Base-by-base conservation (phyloP, 2,888 invertebrate species). In the Limenitis camilla region DNA sequence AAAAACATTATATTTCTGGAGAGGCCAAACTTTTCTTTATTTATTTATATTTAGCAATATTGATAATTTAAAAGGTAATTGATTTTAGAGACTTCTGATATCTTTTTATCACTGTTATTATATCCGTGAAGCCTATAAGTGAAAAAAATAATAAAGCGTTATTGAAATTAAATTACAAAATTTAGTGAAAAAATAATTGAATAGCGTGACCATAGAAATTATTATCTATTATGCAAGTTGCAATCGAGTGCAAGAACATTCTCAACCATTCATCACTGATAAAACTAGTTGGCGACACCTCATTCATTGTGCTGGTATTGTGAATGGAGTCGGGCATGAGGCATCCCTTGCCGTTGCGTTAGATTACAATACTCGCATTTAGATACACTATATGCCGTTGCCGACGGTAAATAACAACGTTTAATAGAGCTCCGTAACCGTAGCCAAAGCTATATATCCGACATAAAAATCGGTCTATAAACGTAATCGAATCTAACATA, bases 281-380 rank as follows among this genome's bases (percentile, higher is more conserved):
- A 78, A 76, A 78, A 77, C 74, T 70, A 70, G 76, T 73, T 62
- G 72, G 61, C 63, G 78, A 76, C 76, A 76, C 71, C 69, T 76
- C 71, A 69, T 74, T 71, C 71, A 72, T 72, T 66, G 71, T 60
- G 54, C 61, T 64, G 59, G 58, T 46, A 47, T 19, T 33, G 40
- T 44, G 35, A 40, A 35, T 35, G 48, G 35, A 40, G 41, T 35
- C 41, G 32, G 43, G 27, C 33, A 39, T 36, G 31, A 40, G 50
- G 44, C 50, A 44, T 50, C 49, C 38, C 49, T 39, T 44, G 32
- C 49, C 38, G 42, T 39, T 39, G 32, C 30, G 30, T 38, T 33
- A 43, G 28, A 50, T 43, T 39, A 44, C 43, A 50, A 40, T 40
- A 45, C 10, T 11, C 10, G 35, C 35, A 9, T 42, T 8, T 30